These are phyloP conservation scores for Patiria pectinifera DNA, from an alignment of 53 echinoderm and acorn worm genomes.

Conservation along the genomic window DNA sequence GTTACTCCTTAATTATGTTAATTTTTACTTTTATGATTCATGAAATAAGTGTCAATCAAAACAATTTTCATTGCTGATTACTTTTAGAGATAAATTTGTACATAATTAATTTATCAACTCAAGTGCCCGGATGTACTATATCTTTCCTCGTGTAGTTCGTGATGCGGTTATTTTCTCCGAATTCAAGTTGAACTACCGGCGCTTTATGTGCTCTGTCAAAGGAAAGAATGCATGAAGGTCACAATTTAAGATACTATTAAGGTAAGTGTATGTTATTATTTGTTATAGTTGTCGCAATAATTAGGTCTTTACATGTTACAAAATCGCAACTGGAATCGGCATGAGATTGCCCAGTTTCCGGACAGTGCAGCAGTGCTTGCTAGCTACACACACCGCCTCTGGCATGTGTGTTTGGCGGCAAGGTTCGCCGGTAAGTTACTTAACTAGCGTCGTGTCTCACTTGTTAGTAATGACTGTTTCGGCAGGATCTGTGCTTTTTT, in stretches of 20 bases:
- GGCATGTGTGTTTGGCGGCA: no score
- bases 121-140: conserved; percentile 63
- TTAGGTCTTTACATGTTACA: conserved; percentile 5
- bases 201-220: not conserved
- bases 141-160: conserved; percentile 44
- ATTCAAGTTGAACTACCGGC: conserved; percentile 41
- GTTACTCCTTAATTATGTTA: not conserved
- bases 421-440: no score
- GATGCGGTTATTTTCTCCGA: not conserved
- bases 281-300: not conserved
- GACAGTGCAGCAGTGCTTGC: not conserved
- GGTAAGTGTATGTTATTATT: conserved; percentile 6
- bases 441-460: no score
- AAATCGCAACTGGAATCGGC: not conserved
- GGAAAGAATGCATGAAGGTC: conserved; percentile 30
- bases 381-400: no score
- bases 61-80: not conserved
- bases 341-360: conserved; percentile 40
- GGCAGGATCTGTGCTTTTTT: no score
- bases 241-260: conserved; percentile 4
- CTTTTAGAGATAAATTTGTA: not conserved
- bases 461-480: no score
- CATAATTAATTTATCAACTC: not conserved
- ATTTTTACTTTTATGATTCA: not conserved
- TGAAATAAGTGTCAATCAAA: not conserved